These are phyloP conservation scores for Buphagus erythrorhynchus DNA, from an alignment of 2,797 vertebrate species.

Conservation along the genomic window DNA sequence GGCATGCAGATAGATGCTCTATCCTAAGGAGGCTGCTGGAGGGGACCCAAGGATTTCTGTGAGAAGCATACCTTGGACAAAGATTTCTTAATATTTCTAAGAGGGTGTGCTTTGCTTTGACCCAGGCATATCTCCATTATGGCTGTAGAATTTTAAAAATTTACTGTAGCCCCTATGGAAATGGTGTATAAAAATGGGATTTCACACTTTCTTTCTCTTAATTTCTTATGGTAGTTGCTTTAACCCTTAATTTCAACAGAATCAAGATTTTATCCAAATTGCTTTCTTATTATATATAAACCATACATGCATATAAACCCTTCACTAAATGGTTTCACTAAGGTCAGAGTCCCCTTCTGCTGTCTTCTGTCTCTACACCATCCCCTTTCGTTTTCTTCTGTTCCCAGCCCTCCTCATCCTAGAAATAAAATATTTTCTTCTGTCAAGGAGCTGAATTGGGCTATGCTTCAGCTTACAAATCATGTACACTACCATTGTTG, in stretches of 20 bases:
- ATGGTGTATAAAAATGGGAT: background rate
- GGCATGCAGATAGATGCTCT: background rate
- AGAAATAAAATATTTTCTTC: background rate
- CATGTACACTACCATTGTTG: background rate
- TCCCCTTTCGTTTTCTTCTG: background rate
- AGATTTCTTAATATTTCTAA: background rate
- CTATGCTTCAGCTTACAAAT: background rate
- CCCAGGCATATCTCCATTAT: background rate
- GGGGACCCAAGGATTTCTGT: background rate
- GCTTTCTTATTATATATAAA: background rate
- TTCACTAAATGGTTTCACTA: background rate
- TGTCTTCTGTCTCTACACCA: background rate
- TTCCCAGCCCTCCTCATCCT: background rate
- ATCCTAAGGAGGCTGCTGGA: background rate
- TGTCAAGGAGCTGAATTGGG: background rate
- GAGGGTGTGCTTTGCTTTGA: background rate
- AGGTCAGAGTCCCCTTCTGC: background rate
- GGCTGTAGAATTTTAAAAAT: background rate
- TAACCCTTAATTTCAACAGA: background rate
- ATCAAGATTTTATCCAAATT: background rate
- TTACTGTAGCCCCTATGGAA: background rate
- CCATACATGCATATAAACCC: background rate
- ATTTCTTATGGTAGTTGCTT: background rate
- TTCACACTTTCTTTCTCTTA: background rate
- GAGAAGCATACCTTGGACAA: background rate